phyloP scores from a whole-genome alignment of 2,888 invertebrate genomes.

The Lutraria lutraria region DNA sequence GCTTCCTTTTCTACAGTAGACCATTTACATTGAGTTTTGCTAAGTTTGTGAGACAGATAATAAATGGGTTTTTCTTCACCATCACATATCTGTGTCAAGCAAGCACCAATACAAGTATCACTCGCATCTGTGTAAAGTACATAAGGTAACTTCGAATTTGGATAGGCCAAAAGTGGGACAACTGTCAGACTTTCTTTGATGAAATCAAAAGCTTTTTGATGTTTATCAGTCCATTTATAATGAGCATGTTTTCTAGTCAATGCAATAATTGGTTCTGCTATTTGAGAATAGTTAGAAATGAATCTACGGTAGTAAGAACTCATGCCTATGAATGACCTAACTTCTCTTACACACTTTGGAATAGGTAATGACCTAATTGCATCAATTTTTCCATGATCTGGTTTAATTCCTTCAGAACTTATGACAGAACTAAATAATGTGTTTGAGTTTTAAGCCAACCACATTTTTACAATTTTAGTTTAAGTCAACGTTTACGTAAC shows the following conservation, averaged over 20 bases:
- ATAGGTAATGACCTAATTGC: slow-evolving; percentile 25
- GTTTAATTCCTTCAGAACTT: slow-evolving; percentile 21
- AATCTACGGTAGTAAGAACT: slow-evolving; percentile 63
- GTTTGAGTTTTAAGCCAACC: slow-evolving; percentile 23
- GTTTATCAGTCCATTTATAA: slow-evolving; percentile 43
- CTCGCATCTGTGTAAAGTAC: slow-evolving; percentile 60
- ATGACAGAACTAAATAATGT: too few species aligned
- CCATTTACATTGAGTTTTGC: slow-evolving; percentile 32
- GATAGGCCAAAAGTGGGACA: slow-evolving; percentile 57
- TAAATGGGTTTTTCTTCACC: slow-evolving; percentile 44
- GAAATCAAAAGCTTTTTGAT: slow-evolving; percentile 56
- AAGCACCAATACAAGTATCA: slow-evolving; percentile 47
- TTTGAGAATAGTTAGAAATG: slow-evolving; percentile 57
- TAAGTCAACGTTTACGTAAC: slow-evolving; percentile 26
- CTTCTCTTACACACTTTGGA: slow-evolving; percentile 54
- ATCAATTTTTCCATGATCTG: slow-evolving; percentile 34
- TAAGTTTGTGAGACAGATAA: slow-evolving; percentile 44
- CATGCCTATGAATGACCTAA: slow-evolving; percentile 66
- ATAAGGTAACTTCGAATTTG: slow-evolving; percentile 48
- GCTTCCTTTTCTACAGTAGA: slow-evolving; percentile 47
- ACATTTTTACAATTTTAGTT: slow-evolving; percentile 42
- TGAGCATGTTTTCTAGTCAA: slow-evolving; percentile 50
- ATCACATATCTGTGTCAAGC: slow-evolving; percentile 24
- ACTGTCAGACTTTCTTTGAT: slow-evolving; percentile 55
- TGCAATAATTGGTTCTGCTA: slow-evolving; percentile 46